phyloP scores from a whole-genome alignment of 2,888 invertebrate genomes.

The Tetheella fluctuosa region DNA sequence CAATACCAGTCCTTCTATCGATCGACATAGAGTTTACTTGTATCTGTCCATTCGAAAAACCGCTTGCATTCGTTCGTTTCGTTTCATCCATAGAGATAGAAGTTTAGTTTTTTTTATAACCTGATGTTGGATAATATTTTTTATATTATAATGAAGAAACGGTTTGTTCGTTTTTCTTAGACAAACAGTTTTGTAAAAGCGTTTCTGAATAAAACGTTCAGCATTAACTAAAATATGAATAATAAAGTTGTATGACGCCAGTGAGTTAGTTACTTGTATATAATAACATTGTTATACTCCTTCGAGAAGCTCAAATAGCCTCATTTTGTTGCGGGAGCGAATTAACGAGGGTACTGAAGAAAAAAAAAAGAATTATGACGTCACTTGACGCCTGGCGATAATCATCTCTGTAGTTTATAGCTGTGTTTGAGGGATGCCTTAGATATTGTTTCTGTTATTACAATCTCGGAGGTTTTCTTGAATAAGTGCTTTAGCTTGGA shows the following conservation, averaged over 20 bases:
- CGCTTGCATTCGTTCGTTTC: too few relatives aligned
- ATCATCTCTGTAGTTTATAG: slow-evolving; percentile 56
- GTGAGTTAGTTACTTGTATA: slow-evolving; percentile 52
- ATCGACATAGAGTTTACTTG: too few relatives aligned
- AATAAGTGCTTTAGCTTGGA: slow-evolving; percentile 23
- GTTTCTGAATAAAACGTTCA: too few relatives aligned
- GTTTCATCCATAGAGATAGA: too few relatives aligned
- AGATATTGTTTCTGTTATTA: slow-evolving; percentile 50
- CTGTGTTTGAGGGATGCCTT: slow-evolving; percentile 47
- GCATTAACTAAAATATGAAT: slow-evolving; percentile 13
- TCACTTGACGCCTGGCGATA: slow-evolving; percentile 59
- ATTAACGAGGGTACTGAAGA: slow-evolving; percentile 54
- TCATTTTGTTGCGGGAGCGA: slow-evolving; percentile 55
- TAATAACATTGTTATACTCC: slow-evolving; percentile 52
- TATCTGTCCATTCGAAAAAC: too few relatives aligned
- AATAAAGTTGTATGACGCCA: slow-evolving; percentile 36
- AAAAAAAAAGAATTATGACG: slow-evolving; percentile 63
- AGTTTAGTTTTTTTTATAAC: too few relatives aligned
- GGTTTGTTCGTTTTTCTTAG: too few relatives aligned
- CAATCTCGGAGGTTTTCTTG: slow-evolving; percentile 29
- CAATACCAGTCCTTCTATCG: too few relatives aligned
- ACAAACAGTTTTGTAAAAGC: too few relatives aligned
- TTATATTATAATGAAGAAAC: too few relatives aligned
- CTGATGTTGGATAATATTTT: too few relatives aligned
- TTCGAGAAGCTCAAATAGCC: slow-evolving; percentile 56